Conservation (phyloP, 1,140 invertebrate species). For the Formica selysi region DNA sequence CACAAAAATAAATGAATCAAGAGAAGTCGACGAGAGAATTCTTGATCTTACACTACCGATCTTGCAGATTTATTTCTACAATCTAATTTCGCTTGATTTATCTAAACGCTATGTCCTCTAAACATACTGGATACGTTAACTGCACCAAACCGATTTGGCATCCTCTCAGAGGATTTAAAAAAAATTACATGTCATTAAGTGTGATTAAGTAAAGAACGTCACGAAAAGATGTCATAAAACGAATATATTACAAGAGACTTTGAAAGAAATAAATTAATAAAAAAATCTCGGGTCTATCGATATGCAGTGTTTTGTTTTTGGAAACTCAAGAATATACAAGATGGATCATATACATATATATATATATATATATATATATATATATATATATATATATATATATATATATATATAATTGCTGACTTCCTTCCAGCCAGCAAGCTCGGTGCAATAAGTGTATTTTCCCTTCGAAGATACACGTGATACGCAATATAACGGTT, state of each 20-base stretch:
- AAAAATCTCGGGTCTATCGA: conserved; percentile 26
- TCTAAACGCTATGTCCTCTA: neutral
- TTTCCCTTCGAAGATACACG: conserved; percentile 13
- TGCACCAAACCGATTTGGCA: conserved; percentile 28
- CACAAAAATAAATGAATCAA: neutral
- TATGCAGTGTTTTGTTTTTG: conserved; percentile 45
- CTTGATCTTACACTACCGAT: neutral
- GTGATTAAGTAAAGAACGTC: neutral
- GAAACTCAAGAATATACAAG: conserved; percentile 31
- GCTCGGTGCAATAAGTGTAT: conserved; percentile 48
- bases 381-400: conserved; percentile 6
- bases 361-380: conserved; percentile 37
- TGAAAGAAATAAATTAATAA: neutral
- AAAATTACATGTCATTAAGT: neutral
- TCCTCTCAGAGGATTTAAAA: neutral
- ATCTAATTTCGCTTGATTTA: neutral
- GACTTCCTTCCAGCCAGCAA: conserved; percentile 51
- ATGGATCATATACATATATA: neutral
- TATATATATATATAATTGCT: conserved; percentile 49
- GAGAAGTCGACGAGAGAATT: conserved; percentile 4
- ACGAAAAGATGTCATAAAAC: neutral
- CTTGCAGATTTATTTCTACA: neutral
- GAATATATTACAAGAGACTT: neutral
- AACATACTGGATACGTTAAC: conserved; percentile 1
- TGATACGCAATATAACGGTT: neutral